A percentile compares a stretch with the other conserved stretches of the same genome.
These are phyloP conservation scores for Apamea crenata DNA, from an alignment of 2,888 invertebrate species.

Conservation along the genomic window DNA sequence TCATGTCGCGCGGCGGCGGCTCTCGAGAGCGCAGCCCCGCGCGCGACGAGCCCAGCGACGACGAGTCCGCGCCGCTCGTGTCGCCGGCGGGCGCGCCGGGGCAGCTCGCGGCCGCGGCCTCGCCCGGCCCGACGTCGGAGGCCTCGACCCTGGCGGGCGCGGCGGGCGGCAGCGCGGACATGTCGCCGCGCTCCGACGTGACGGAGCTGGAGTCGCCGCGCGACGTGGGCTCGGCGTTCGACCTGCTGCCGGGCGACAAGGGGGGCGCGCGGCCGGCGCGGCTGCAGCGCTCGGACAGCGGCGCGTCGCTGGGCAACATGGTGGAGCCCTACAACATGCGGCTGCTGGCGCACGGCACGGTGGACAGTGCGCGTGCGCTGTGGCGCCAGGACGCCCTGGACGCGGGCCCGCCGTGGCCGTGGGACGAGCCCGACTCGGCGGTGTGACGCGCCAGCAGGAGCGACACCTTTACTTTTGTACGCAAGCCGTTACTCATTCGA, in stretches of 20 bases:
- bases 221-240: slow-evolving; percentile 73
- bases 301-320: slow-evolving; percentile 80
- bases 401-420: slow-evolving; percentile 87
- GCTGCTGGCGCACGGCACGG: slow-evolving; percentile 80
- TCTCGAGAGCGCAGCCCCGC: slow-evolving; percentile 84
- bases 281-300: slow-evolving; percentile 75
- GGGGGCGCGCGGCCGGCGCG: slow-evolving; percentile 47
- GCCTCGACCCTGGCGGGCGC: slow-evolving; percentile 72
- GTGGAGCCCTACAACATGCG: slow-evolving; percentile 87
- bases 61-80: slow-evolving; percentile 93
- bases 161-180: slow-evolving; percentile 74
- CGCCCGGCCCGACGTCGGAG: slow-evolving; percentile 67
- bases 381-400: slow-evolving; percentile 89
- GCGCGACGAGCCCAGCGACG: slow-evolving; percentile 88
- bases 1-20: slow-evolving; percentile 79
- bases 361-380: slow-evolving; percentile 81
- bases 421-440: slow-evolving; percentile 88
- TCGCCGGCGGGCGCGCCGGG: slow-evolving; percentile 75
- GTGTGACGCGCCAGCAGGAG: slow-evolving; percentile 76
- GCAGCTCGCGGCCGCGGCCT: slow-evolving; percentile 45
- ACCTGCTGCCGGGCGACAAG: slow-evolving; percentile 80
- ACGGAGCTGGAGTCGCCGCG: slow-evolving; percentile 84
- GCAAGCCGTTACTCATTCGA: slow-evolving; percentile 15
- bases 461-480: slow-evolving; percentile 9
- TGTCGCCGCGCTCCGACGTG: slow-evolving; percentile 85